Evolutionary conservation across 37 sponge, comb jelly and placozoan genomes (phyloP), one percentile per base, ranked within the genome.

Genomic region (Dysidea cf. avara): DNA sequence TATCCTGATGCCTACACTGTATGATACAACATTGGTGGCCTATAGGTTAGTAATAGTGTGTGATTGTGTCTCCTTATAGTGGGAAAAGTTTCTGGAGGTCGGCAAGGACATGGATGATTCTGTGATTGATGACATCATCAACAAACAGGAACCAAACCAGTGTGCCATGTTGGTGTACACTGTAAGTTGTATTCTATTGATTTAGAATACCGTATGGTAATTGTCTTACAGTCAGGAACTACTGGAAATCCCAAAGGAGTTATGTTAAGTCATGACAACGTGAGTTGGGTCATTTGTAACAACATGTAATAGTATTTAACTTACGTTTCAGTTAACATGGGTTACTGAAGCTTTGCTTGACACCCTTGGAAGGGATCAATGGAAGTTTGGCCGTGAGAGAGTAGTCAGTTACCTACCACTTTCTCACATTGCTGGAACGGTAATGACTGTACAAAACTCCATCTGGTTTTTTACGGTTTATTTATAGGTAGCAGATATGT

Each of bases 251-350:
- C 94, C 0, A 93, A 93, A 38, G 94, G 91, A 55, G 92, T 85
- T 11, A 93, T 93, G 94, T 57, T 93, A 32, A 88, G 92, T 35
- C 94, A 93, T 78, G 94, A 93, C 70, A 86, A 89, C 67, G 94
- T 93, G 28, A 88, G 91, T 47, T n/a, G 33, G 7, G 21, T 16
- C n/a, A n/a, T n/a, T n/a, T 1, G 5, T 9, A 11, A 22, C n/a
- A 29, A 28, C 12, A 33, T 13, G 12, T 22, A 66, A 22, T 22
- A 11, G 13, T 46, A 31, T n/a, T n/a, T 24, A n/a, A n/a, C n/a
- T n/a, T n/a, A n/a, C n/a, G 56, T 56, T 47, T 25, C 74, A 86
- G 91, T 12, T 90, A 7, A 72, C 77, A 16, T 90, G 86, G 82
- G 77, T 73, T 0, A 36, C 48, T 24, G 71, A 66, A 60, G 34